phyloP scores from a whole-genome alignment of 2,888 invertebrate genomes.

The Tetanocera ferruginea region DNA sequence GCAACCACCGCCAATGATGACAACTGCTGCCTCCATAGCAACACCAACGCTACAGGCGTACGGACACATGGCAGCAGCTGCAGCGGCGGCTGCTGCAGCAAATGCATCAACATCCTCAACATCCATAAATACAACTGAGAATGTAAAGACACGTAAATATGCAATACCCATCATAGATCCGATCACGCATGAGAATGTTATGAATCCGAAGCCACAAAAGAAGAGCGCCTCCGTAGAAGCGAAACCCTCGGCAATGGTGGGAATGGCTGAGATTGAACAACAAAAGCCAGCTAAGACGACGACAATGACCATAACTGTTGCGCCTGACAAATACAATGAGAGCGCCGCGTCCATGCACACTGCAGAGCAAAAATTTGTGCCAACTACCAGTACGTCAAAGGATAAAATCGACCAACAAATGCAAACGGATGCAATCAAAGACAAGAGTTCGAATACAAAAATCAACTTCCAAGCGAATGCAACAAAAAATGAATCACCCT shows the following conservation, averaged over 20 bases:
- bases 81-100: constrained; percentile 23
- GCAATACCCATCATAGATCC: constrained; percentile 68
- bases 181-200: constrained; percentile 60
- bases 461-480: constrained; percentile 18
- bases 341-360: constrained; percentile 46
- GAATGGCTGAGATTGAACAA: not conserved
- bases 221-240: constrained; percentile 52
- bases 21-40: constrained; percentile 47
- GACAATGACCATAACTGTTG: not conserved
- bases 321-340: constrained; percentile 46
- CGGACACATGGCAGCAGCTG: constrained; percentile 45
- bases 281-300: not conserved
- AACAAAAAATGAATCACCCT: not conserved
- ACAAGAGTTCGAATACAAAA: constrained; percentile 21
- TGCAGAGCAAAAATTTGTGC: not conserved
- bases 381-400: constrained; percentile 32
- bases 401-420: constrained; percentile 58
- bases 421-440: constrained; percentile 51
- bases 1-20: constrained; percentile 49
- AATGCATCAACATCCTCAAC: constrained; percentile 43
- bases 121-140: constrained; percentile 46
- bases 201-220: constrained; percentile 57
- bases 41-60: constrained; percentile 45
- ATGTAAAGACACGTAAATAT: constrained; percentile 56
- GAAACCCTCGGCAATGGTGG: constrained; percentile 35